phyloP scores from a whole-genome alignment of 92 coral and sea anemone species.

The Hydrozoanthus gracilis region DNA sequence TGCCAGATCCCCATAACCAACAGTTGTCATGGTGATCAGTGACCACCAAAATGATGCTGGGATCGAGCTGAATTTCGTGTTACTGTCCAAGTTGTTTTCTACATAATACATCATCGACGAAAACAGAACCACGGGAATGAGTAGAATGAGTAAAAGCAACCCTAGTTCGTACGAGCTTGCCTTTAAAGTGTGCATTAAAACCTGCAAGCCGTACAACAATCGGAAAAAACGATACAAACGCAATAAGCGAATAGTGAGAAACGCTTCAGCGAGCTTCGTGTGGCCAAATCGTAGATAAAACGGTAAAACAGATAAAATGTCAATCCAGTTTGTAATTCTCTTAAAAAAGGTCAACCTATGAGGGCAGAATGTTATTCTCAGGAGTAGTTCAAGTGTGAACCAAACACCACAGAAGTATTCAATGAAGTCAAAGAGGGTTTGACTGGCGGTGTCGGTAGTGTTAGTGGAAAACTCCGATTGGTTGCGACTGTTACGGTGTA shows the following conservation, averaged over 20 bases:
- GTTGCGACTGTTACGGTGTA: constrained; percentile 10
- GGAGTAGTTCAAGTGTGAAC: constrained; percentile 83
- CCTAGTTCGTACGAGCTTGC: constrained; percentile 98
- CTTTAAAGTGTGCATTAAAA: constrained; percentile 87
- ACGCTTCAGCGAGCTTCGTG: constrained; percentile 69
- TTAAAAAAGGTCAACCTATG: constrained; percentile 69
- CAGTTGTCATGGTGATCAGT: constrained; percentile 91
- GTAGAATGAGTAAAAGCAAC: constrained; percentile 75
- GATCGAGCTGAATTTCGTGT: constrained; percentile 88
- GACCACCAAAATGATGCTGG: constrained; percentile 95
- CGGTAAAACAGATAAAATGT: constrained; percentile 86
- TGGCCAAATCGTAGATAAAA: constrained; percentile 79
- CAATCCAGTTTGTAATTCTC: constrained; percentile 88
- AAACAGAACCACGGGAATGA: constrained; percentile 88
- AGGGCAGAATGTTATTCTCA: constrained; percentile 82
- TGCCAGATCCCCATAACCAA: constrained; percentile 88
- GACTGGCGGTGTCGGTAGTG: constrained; percentile 8
- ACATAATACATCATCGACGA: constrained; percentile 89
- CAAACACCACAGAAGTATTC: constrained; percentile 88
- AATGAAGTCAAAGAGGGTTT: constrained; percentile 48
- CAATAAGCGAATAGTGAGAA: constrained; percentile 82
- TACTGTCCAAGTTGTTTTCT: constrained; percentile 62
- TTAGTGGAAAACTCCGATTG: constrained; percentile 33
- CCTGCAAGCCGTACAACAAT: constrained; percentile 91
- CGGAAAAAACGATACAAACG: constrained; percentile 92